phyloP scores from a whole-genome alignment of 2,888 invertebrate species.

The Scrobipalpa atriplicella region DNA sequence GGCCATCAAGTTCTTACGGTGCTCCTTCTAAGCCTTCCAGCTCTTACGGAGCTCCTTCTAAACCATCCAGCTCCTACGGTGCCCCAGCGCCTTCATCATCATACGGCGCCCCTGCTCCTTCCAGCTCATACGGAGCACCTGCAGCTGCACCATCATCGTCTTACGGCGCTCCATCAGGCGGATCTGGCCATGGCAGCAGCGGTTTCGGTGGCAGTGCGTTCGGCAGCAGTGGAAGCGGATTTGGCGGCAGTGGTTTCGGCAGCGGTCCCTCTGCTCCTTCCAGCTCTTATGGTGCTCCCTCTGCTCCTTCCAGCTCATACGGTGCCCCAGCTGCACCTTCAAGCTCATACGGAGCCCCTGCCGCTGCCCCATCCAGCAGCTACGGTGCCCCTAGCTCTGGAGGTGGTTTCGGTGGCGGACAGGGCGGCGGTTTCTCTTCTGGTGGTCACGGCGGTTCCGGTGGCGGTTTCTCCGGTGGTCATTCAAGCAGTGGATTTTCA shows the following conservation, averaged over 20 bases:
- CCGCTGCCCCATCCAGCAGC: conserved; percentile 49
- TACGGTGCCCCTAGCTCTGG: conserved; percentile 44
- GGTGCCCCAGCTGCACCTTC: conserved; percentile 65
- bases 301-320: conserved; percentile 55
- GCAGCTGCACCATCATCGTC: conserved; percentile 61
- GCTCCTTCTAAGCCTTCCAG: conserved; percentile 64
- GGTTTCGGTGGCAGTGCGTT: conserved; percentile 47
- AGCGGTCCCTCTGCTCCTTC: conserved; percentile 56
- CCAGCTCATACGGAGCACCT: conserved; percentile 42
- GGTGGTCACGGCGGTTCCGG: conserved; percentile 40
- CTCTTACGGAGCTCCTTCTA: conserved; percentile 47
- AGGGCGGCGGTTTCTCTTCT: conserved; percentile 41
- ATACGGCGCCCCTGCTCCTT: conserved; percentile 51
- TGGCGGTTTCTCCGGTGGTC: conserved; percentile 44
- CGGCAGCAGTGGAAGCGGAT: conserved; percentile 45
- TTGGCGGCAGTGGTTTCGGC: conserved; percentile 50
- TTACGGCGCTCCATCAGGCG: conserved; percentile 59
- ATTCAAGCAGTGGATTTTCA: conserved; percentile 44
- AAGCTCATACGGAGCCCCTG: conserved; percentile 64
- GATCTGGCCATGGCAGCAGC: conserved; percentile 43
- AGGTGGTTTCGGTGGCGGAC: conserved; percentile 46
- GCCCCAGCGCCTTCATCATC: conserved; percentile 46
- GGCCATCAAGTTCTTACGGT: conserved; percentile 75
- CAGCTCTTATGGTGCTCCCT: conserved; percentile 44
- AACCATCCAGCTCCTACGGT: conserved; percentile 63